Conservation (phyloP, 2,888 invertebrate species). For the Aspidiotus destructor region DNA sequence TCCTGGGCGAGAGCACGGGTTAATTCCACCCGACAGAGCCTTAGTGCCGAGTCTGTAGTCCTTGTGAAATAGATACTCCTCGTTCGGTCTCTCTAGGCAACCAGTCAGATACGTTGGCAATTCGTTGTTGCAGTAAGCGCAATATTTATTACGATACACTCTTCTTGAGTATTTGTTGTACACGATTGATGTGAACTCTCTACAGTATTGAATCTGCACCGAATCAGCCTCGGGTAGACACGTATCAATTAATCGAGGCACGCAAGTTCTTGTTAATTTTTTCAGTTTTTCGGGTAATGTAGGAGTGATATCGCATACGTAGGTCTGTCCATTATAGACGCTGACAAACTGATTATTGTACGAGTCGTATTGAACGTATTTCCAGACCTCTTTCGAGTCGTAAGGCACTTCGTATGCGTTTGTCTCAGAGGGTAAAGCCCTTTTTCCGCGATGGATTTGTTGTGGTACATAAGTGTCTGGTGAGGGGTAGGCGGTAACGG, state of each 20-base stretch:
- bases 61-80: neutral
- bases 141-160: slow-evolving; percentile 14
- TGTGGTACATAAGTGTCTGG: no score
- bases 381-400: neutral
- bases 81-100: neutral
- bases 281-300: slow-evolving; percentile 8
- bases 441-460: no score
- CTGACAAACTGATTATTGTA: slow-evolving; percentile 16
- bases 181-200: slow-evolving; percentile 9
- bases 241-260: slow-evolving; percentile 6
- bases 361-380: slow-evolving; percentile 6
- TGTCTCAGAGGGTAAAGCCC: no score
- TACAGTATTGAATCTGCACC: neutral
- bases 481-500: no score
- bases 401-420: neutral
- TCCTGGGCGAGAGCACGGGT: neutral
- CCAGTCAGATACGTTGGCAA: neutral
- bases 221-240: slow-evolving; percentile 9
- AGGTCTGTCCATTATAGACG: slow-evolving; percentile 9
- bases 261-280: slow-evolving; percentile 9
- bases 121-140: slow-evolving; percentile 16
- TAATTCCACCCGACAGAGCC: neutral
- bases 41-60: neutral
- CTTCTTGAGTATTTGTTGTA: slow-evolving; percentile 8
- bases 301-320: slow-evolving; percentile 9